These are phyloP conservation scores for Hylaeus volcanicus DNA, from an alignment of 1,140 invertebrate genomes.

Conservation along the genomic window DNA sequence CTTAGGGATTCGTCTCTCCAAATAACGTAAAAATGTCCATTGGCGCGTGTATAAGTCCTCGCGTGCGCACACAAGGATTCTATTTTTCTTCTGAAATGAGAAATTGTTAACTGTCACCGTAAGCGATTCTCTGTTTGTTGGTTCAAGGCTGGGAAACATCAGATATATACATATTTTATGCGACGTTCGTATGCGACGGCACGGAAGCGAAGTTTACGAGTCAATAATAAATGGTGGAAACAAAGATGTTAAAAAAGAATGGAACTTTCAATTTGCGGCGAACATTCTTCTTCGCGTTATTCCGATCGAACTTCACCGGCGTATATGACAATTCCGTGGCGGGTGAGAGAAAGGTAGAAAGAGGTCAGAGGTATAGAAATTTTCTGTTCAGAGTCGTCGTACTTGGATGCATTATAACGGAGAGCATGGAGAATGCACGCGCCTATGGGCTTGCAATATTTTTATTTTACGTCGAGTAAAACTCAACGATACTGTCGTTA, in stretches of 20 bases:
- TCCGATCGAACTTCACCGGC: slow-evolving; percentile 21
- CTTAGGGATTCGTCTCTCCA: too few relatives aligned
- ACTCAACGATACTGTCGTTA: too few relatives aligned
- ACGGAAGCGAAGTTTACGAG: background rate
- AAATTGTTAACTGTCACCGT: background rate
- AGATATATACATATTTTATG: slow-evolving; percentile 1
- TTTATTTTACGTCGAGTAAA: too few relatives aligned
- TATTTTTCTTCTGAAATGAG: too few relatives aligned
- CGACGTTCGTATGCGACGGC: background rate
- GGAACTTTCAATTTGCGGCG: slow-evolving; percentile 12
- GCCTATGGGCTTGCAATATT: too few relatives aligned
- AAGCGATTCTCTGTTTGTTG: background rate
- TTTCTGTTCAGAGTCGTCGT: background rate
- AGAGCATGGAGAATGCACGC: too few relatives aligned
- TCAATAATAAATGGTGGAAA: background rate
- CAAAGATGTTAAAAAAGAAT: background rate
- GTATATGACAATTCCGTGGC: background rate
- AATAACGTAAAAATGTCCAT: too few relatives aligned
- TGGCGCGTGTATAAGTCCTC: too few relatives aligned
- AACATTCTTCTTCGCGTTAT: slow-evolving; percentile 5
- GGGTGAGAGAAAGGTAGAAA: slow-evolving; percentile 14
- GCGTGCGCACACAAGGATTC: too few relatives aligned
- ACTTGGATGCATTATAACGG: background rate
- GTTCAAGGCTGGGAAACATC: background rate
- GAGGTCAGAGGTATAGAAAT: slow-evolving; percentile 30